Conservation (phyloP, 2,797 vertebrate genomes). For the Coracias cyanogaster region DNA sequence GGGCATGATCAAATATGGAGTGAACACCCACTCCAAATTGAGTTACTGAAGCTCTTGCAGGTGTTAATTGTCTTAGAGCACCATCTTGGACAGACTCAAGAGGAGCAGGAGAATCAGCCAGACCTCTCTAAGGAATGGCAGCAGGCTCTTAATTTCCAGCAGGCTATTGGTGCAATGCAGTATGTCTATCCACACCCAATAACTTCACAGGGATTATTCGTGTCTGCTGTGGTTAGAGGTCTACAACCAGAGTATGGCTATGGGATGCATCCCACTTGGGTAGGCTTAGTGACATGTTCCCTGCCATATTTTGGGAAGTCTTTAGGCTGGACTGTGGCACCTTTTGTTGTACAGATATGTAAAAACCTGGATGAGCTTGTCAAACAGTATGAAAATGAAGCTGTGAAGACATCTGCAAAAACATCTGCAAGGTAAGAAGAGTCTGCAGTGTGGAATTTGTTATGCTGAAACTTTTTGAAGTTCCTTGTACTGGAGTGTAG, state of each 20-base stretch:
- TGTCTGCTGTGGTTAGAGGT: constrained; percentile 90
- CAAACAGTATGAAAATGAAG: constrained; percentile 90
- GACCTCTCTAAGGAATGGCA: constrained; percentile 94
- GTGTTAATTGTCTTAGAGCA: constrained; percentile 93
- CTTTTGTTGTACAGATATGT: constrained; percentile 93
- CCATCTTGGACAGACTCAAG: constrained; percentile 77
- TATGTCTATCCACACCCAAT: constrained; percentile 92
- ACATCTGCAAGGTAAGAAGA: constrained; percentile 82
- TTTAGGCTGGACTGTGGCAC: constrained; percentile 91
- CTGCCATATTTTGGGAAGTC: constrained; percentile 94
- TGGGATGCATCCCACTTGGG: constrained; percentile 95
- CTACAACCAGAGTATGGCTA: constrained; percentile 93
- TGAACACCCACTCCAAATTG: constrained; percentile 93
- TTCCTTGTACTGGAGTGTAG: not conserved
- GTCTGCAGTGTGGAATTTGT: not conserved
- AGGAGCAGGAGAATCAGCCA: constrained; percentile 79
- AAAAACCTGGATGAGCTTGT: constrained; percentile 95
- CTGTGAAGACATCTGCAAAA: constrained; percentile 79
- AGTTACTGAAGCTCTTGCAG: constrained; percentile 93
- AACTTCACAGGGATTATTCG: constrained; percentile 95
- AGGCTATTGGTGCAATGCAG: constrained; percentile 90
- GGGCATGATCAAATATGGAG: constrained; percentile 87
- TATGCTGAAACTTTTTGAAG: not conserved
- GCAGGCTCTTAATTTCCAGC: constrained; percentile 90
- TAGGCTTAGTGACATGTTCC: constrained; percentile 88